phyloP scores from a whole-genome alignment of 92 coral and sea anemone species.

The Heliopora coerulea region DNA sequence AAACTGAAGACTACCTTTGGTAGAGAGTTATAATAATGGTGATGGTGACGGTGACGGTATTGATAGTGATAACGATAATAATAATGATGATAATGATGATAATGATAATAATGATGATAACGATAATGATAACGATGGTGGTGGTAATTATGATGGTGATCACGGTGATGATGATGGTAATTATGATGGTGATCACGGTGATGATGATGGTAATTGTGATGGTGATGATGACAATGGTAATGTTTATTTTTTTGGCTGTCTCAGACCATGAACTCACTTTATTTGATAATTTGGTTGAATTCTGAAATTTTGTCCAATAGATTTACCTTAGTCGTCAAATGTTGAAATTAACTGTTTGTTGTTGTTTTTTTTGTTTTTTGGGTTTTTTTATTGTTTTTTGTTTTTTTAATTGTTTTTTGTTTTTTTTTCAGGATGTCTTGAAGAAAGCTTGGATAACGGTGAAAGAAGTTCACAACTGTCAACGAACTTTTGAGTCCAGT shows the following conservation, averaged over 20 bases:
- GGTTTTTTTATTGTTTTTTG: no score
- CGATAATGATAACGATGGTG: background rate
- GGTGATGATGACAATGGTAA: background rate
- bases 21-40: background rate
- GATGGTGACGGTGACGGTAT: background rate
- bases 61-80: background rate
- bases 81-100: background rate
- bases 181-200: background rate
- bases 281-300: no score
- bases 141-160: background rate
- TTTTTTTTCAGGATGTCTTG: slow-evolving; percentile 6
- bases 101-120: background rate
- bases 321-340: no score
- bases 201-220: background rate
- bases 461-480: slow-evolving; percentile 5
- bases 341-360: no score
- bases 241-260: no score
- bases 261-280: no score
- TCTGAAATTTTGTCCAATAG: no score
- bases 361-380: background rate
- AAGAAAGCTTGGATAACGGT: background rate
- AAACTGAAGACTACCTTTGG: no score
- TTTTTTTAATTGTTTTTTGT: no score
- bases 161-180: background rate
- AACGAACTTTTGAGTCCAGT: background rate